These are phyloP conservation scores for Vulpes vulpes DNA, from an alignment of 2,113 vertebrate genomes.

Conservation along the genomic window DNA sequence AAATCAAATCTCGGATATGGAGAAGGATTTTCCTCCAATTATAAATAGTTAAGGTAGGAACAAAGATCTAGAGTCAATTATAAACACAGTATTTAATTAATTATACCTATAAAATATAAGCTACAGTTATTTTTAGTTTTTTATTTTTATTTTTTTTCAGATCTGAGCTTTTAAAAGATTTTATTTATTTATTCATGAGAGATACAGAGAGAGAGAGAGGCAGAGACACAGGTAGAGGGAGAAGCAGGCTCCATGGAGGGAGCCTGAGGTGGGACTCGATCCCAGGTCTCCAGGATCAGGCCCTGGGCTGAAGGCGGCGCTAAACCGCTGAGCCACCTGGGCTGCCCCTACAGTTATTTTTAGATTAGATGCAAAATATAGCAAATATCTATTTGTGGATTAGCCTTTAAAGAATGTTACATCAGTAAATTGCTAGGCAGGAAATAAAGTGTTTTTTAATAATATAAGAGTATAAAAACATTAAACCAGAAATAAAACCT, in stretches of 20 bases:
- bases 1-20: neutral
- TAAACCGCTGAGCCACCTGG: too few species aligned
- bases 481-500: neutral
- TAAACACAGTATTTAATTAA: neutral
- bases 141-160: too few species aligned
- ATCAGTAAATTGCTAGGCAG: neutral
- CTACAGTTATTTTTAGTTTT: neutral
- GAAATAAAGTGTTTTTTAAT: conserved; percentile 15
- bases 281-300: too few species aligned
- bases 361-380: neutral
- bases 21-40: neutral
- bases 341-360: neutral
- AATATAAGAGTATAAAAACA: conserved; percentile 15
- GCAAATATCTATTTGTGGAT: neutral
- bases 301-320: too few species aligned
- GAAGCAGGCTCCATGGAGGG: too few species aligned
- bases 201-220: too few species aligned
- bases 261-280: too few species aligned
- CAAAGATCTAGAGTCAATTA: neutral
- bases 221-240: too few species aligned
- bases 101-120: neutral
- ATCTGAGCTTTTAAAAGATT: too few species aligned
- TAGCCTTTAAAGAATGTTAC: neutral
- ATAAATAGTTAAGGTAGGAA: neutral
- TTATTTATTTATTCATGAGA: too few species aligned